Evolutionary conservation across 2,797 vertebrate genomes (phyloP).

Genomic region (Notamacropus eugenii): DNA sequence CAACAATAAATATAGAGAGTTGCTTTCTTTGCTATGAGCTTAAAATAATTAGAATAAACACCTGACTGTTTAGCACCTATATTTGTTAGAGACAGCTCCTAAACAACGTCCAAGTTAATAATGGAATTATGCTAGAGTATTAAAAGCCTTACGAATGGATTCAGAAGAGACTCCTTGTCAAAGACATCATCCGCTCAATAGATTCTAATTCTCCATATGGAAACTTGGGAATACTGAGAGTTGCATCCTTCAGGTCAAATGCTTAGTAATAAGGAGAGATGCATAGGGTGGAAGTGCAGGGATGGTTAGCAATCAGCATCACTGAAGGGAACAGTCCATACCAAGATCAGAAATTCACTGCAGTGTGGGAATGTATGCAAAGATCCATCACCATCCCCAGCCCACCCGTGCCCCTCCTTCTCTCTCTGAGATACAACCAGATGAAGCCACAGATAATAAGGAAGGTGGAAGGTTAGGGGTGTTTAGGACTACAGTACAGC

Average conservation of each 20-base stretch:
- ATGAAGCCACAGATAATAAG: not conserved
- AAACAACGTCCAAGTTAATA: not conserved
- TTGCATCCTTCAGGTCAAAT: not conserved
- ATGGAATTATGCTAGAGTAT: not conserved
- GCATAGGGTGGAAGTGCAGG: not conserved
- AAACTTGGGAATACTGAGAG: not conserved
- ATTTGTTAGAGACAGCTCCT: not conserved
- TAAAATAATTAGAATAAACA: not conserved
- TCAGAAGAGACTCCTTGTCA: not conserved
- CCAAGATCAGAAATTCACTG: not conserved
- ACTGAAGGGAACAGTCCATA: not conserved
- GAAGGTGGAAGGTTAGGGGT: not conserved
- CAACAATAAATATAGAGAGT: not conserved
- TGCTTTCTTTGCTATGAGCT: not conserved
- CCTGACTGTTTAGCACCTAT: not conserved
- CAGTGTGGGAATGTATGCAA: not conserved
- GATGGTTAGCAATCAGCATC: not conserved
- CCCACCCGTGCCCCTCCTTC: not conserved
- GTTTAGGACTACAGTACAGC: not conserved
- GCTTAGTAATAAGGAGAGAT: not conserved
- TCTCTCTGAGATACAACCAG: not conserved
- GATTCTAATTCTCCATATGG: not conserved
- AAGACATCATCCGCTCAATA: not conserved
- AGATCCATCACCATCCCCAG: not conserved
- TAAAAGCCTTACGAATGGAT: not conserved